A percentile compares a stretch with the other conserved stretches of the same genome.
Evolutionary conservation across 2,113 vertebrate genomes (phyloP).

Genomic region (Trematocara zebra): DNA sequence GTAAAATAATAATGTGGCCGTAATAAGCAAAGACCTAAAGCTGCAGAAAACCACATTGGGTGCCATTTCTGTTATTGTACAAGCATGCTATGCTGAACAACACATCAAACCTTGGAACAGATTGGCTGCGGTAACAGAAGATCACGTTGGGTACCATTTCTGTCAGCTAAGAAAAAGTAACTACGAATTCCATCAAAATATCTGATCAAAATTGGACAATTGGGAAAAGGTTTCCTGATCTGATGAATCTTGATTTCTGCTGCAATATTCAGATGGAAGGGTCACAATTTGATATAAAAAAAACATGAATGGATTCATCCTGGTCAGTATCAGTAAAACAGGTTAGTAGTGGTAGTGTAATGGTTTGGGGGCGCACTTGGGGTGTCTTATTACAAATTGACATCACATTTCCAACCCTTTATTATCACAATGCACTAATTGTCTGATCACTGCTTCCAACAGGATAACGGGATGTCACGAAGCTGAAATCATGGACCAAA

Average conservation of each 20-base stretch:
- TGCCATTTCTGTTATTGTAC: neutral
- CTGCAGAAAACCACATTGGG: neutral
- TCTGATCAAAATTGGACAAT: neutral
- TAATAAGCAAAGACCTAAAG: neutral
- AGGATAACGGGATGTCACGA: neutral
- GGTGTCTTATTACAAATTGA: neutral
- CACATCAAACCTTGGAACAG: neutral
- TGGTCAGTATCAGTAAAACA: neutral
- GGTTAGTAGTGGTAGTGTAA: neutral
- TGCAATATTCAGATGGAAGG: neutral
- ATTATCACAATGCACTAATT: neutral
- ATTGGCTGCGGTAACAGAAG: neutral
- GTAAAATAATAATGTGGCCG: neutral
- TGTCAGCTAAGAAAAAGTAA: neutral
- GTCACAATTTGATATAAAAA: neutral
- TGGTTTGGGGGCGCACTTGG: neutral
- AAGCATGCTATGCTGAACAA: neutral
- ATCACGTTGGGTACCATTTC: neutral
- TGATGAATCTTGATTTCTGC: neutral
- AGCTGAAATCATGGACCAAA: neutral
- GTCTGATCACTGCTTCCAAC: neutral
- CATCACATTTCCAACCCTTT: neutral
- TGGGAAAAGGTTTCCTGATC: neutral
- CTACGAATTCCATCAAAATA: neutral
- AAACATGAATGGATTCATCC: neutral